Evolutionary conservation across 2,113 vertebrate genomes (phyloP).

Genomic region (Rhizomys pruinosus): DNA sequence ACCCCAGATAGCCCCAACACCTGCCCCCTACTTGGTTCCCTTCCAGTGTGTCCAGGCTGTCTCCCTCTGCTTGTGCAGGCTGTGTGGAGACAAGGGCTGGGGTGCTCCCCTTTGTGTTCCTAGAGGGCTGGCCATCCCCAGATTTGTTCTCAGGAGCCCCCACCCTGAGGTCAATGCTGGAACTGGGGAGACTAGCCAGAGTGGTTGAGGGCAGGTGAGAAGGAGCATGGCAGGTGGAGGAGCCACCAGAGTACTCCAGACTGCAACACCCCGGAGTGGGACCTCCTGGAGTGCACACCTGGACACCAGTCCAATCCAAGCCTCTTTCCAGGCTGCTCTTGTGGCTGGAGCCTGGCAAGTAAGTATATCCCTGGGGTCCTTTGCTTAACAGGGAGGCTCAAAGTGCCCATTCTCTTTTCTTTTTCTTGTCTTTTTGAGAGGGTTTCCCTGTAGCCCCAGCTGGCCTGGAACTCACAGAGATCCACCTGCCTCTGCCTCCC

Average conservation of each 20-base stretch:
- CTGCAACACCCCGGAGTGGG: background rate
- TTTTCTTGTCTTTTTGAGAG: no score
- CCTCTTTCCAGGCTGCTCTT: background rate
- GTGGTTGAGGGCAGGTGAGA: background rate
- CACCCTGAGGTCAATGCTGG: background rate
- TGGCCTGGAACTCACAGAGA: no score
- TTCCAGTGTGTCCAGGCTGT: no score
- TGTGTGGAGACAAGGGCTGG: background rate
- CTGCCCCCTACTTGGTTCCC: accelerated
- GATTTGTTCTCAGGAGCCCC: no score
- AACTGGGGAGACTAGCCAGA: background rate
- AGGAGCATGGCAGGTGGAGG: background rate
- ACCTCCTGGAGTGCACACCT: no score
- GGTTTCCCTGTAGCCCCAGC: no score
- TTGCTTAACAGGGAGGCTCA: background rate
- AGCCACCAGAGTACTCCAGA: background rate
- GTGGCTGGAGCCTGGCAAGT: accelerated
- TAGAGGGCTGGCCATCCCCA: background rate
- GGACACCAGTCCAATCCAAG: background rate
- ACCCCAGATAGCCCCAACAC: background rate
- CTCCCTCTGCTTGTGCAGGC: background rate
- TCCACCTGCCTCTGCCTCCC: no score
- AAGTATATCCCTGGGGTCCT: background rate
- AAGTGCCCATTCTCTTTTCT: background rate
- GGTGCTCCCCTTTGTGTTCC: background rate